A percentile compares a stretch with the other conserved stretches of the same genome.
Conservation (phyloP, 2,113 vertebrate genomes). For the Euleptes europaea region DNA sequence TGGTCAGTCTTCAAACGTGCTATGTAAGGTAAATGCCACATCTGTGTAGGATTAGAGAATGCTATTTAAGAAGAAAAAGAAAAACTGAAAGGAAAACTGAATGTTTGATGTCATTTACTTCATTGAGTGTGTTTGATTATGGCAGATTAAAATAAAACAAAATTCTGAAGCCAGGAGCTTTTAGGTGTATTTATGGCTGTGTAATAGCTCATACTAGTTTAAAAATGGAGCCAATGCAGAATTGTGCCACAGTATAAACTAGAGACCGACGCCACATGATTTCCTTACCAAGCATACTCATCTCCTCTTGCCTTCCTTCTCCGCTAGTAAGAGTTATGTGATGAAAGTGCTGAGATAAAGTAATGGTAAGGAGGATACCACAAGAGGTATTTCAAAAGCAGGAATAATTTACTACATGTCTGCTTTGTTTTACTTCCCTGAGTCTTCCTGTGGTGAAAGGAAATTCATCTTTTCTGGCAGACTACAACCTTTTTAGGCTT, state of each 20-base stretch:
- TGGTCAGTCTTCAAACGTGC: constrained; percentile 24
- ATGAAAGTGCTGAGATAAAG: constrained; percentile 76
- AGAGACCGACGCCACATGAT: constrained; percentile 49
- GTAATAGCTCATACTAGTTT: constrained; percentile 44
- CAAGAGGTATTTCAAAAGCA: constrained; percentile 70
- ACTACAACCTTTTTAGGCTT: constrained; percentile 59
- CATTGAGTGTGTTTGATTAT: constrained; percentile 46
- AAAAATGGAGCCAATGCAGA: constrained; percentile 61
- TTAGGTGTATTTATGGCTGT: constrained; percentile 62
- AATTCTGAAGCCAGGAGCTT: constrained; percentile 45
- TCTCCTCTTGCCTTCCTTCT: constrained; percentile 72
- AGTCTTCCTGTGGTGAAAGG: constrained; percentile 74
- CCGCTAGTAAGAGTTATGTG: constrained; percentile 70
- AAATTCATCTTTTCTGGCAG: constrained; percentile 75
- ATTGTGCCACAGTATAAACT: constrained; percentile 57
- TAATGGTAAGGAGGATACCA: constrained; percentile 72
- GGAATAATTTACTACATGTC: constrained; percentile 74
- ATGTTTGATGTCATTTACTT: constrained; percentile 54
- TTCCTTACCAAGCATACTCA: constrained; percentile 71
- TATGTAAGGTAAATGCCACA: constrained; percentile 37
- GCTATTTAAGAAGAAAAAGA: not conserved
- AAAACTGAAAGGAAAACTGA: constrained; percentile 12
- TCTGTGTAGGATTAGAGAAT: constrained; percentile 29
- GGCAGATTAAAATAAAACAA: constrained; percentile 64
- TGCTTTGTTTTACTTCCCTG: constrained; percentile 77